Percentiles rank a stretch among this genome's conserved stretches.
Evolutionary conservation across 2,888 invertebrate genomes (phyloP).

Genomic region (Pogonocherus hispidulus): DNA sequence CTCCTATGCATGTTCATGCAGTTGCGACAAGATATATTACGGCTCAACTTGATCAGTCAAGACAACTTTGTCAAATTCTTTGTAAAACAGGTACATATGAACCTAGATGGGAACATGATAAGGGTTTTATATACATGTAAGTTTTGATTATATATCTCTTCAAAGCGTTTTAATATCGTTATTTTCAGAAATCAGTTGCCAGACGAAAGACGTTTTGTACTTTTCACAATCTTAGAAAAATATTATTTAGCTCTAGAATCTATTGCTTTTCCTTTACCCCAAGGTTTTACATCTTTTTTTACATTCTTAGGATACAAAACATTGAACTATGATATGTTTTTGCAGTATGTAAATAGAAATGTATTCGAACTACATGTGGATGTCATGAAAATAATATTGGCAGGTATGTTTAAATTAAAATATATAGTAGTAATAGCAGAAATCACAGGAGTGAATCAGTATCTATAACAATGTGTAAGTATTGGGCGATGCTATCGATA

Average conservation of each 20-base stretch:
- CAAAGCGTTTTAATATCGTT: no score
- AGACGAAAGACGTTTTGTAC: conserved; percentile 77
- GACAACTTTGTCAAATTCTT: conserved; percentile 82
- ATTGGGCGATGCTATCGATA: no score
- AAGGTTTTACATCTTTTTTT: conserved; percentile 91
- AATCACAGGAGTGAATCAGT: no score
- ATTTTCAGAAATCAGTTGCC: conserved; percentile 81
- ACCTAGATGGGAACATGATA: conserved; percentile 77
- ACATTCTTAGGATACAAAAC: conserved; percentile 88
- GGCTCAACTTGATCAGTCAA: conserved; percentile 85
- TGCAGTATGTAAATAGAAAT: conserved; percentile 87
- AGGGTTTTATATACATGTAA: conserved; percentile 87
- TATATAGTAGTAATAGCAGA: not conserved
- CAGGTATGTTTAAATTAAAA: conserved; percentile 78
- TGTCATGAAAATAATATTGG: conserved; percentile 87
- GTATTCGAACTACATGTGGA: conserved; percentile 91
- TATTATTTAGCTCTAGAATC: conserved; percentile 85
- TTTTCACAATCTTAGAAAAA: conserved; percentile 86
- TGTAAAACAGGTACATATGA: conserved; percentile 80
- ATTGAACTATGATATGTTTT: conserved; percentile 82
- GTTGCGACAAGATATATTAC: conserved; percentile 86
- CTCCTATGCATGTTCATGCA: conserved; percentile 82
- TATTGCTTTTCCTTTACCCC: conserved; percentile 86
- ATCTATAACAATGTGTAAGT: no score
- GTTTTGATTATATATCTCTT: conserved; percentile 49